These are phyloP conservation scores for Marronus borbonicus DNA, from an alignment of 2,888 invertebrate genomes.

Conservation along the genomic window DNA sequence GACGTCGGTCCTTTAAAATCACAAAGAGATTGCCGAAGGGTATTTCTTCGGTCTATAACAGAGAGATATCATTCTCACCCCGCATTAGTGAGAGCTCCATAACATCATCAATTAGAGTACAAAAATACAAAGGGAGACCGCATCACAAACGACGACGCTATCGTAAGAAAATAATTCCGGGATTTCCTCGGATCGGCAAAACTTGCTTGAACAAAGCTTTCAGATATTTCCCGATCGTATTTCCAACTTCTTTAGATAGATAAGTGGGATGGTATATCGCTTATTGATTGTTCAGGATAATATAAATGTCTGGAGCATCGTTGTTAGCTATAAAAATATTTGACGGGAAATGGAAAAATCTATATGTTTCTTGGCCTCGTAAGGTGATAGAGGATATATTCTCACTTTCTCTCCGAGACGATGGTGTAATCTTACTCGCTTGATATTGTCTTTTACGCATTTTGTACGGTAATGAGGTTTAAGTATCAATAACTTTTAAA, in stretches of 20 bases:
- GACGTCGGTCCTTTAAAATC: background rate
- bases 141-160: constrained; percentile 36
- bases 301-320: constrained; percentile 41
- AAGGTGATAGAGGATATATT: too few species aligned
- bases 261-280: constrained; percentile 44
- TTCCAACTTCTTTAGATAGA: constrained; percentile 42
- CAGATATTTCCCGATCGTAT: constrained; percentile 39
- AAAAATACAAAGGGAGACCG: constrained; percentile 32
- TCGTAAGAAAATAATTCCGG: constrained; percentile 43
- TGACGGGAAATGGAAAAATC: background rate
- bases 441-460: too few species aligned
- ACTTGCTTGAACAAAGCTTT: constrained; percentile 42
- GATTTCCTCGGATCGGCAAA: constrained; percentile 23
- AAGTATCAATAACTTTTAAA: too few species aligned
- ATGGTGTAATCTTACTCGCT: too few species aligned
- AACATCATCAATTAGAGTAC: constrained; percentile 36
- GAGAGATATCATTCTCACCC: constrained; percentile 16
- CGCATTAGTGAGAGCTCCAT: background rate
- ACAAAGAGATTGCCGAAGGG: background rate
- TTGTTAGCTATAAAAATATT: constrained; percentile 32
- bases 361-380: background rate
- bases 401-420: too few species aligned
- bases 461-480: too few species aligned
- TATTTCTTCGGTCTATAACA: background rate
- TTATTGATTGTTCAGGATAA: constrained; percentile 47